Percentiles rank a stretch among this genome's conserved stretches.
These are phyloP conservation scores for Crocuta crocuta DNA, from an alignment of 2,113 vertebrate genomes.

Conservation along the genomic window DNA sequence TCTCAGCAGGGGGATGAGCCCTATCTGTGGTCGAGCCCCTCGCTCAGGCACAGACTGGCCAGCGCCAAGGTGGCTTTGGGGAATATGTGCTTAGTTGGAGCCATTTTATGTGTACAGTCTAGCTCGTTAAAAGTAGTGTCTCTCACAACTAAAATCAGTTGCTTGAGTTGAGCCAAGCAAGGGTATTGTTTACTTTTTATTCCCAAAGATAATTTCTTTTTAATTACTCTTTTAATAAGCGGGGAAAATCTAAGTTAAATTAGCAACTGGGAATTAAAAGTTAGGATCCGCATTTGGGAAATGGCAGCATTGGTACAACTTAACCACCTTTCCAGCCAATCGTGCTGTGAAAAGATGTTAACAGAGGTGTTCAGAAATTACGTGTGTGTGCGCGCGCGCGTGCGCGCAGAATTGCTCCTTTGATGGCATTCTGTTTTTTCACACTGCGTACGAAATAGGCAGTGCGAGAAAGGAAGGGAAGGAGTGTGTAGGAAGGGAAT, in stretches of 20 bases:
- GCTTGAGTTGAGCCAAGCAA: conserved; percentile 39
- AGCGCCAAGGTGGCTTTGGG: background rate
- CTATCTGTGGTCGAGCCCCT: background rate
- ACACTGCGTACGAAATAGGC: too few species aligned
- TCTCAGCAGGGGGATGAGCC: background rate
- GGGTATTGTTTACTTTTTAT: conserved; percentile 63
- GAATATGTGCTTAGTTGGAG: background rate
- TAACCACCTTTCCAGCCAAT: fast-evolving
- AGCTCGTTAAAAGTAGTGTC: background rate
- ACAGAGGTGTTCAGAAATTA: background rate
- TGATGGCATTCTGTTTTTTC: background rate
- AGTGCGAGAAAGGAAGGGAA: background rate
- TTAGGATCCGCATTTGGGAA: background rate
- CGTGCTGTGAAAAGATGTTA: background rate
- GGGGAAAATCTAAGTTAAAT: background rate
- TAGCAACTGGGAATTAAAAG: background rate
- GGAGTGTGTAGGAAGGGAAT: background rate
- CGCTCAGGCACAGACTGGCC: background rate
- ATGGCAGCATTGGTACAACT: fast-evolving
- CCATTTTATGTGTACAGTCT: background rate
- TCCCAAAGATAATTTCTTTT: conserved; percentile 66
- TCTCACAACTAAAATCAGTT: background rate
- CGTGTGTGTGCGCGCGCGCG: too few species aligned
- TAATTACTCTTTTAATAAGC: conserved; percentile 64
- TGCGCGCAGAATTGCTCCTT: background rate